Evolutionary conservation across 53 echinoderm and acorn worm species (phyloP).

Genomic region (Holothuria leucospilota): DNA sequence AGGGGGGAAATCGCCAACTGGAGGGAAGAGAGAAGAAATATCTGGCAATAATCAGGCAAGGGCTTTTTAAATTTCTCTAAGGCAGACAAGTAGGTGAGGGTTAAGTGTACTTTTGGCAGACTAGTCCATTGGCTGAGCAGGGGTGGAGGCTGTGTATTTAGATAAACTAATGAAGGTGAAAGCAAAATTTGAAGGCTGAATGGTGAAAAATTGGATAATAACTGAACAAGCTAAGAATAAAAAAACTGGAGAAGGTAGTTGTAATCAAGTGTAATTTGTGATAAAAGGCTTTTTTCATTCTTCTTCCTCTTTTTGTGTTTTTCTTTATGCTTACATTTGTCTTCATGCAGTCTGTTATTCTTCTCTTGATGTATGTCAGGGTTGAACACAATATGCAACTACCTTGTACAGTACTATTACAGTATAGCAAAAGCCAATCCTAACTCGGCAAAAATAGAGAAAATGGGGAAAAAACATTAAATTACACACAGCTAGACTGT

Average conservation of each 20-base stretch:
- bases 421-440: no score
- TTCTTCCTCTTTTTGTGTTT: not conserved
- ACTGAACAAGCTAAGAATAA: slow-evolving; percentile 1
- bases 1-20: no score
- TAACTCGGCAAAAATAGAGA: no score
- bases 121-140: slow-evolving; percentile 12
- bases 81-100: slow-evolving; percentile 37
- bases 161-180: slow-evolving; percentile 39
- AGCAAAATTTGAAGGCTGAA: not conserved
- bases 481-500: no score
- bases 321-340: not conserved
- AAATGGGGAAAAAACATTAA: no score
- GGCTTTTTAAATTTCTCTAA: no score
- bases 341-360: no score
- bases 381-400: no score
- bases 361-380: no score
- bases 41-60: no score
- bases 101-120: slow-evolving; percentile 25
- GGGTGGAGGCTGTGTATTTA: slow-evolving; percentile 8
- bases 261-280: slow-evolving; percentile 33
- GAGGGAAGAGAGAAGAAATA: no score
- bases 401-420: no score
- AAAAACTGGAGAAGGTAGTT: not conserved
- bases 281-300: not conserved
- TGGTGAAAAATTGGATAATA: slow-evolving; percentile 16